Evolutionary conservation across 37 sponge, comb jelly and placozoan genomes (phyloP), one percentile per base, ranked within the genome.

Genomic region (Eunapius fragilis): DNA sequence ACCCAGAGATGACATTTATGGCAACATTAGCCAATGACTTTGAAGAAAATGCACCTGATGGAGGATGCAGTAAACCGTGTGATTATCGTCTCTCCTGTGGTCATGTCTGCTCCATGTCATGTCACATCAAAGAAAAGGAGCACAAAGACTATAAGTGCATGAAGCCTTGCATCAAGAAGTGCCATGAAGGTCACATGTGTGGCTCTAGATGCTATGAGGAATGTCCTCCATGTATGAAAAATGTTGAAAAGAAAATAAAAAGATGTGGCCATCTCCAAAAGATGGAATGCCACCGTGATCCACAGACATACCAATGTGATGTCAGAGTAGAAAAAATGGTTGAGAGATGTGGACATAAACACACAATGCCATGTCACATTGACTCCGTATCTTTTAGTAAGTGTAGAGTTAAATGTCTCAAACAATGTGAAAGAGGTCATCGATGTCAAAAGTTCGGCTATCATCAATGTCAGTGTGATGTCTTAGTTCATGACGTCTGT

Each of bases 21-120:
- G 92, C 90, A 48, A 71, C 25, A 14, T 37, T 48, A 19, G 49
- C 79, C 14, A 27, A 69, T 10, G 96, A 92, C 75, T 92, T 98
- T 70, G 23, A n/a, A 25, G 74, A 77, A 9, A 81, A 74, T 25
- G 89, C 84, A 25, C 87, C 89, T 14, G 81, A 91, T 31, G 97
- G 97, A 67, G 97, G 97, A 32, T 96, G 97, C 70, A 27, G 10
- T 12, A 24, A 34, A 32, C 50, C 70, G 25, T 96, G 97, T 77
- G 58, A 70, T 28, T 31, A 34, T 2, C 87, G 92, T 27, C 86
- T 96, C 3, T 31, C 69, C 12, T 96, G 97, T 88, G 94, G 97
- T 0, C 97, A 96, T 70, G 69, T 37, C 0, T 96, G 97, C 48
- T 26, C 67, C 4, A 80, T 37, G 37, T 70, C 73, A 32, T 96